A percentile compares a stretch with the other conserved stretches of the same genome.
Conservation (phyloP, 2,113 vertebrate species). For the Leucopsar rothschildi region DNA sequence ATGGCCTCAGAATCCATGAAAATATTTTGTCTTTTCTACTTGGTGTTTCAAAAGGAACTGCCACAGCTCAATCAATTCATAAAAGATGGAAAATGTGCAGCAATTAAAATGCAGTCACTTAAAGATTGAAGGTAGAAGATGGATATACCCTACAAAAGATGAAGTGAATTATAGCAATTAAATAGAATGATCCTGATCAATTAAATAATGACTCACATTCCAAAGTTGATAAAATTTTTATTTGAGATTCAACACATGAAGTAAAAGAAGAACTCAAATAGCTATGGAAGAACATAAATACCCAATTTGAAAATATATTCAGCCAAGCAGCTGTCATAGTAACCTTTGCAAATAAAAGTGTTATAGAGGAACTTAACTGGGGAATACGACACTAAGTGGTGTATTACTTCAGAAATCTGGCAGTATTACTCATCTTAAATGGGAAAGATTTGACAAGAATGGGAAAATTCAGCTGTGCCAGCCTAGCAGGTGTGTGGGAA, state of each 20-base stretch:
- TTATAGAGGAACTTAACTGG: neutral
- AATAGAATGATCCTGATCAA: neutral
- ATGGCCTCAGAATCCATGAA: neutral
- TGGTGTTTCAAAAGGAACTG: neutral
- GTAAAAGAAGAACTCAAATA: neutral
- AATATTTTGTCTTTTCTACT: neutral
- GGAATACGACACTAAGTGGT: neutral
- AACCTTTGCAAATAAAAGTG: slow-evolving; percentile 39
- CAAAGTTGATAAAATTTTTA: neutral
- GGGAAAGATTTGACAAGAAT: slow-evolving; percentile 10
- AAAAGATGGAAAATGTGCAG: neutral
- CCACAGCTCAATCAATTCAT: neutral
- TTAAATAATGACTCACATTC: slow-evolving; percentile 9
- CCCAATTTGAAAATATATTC: neutral
- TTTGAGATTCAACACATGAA: neutral
- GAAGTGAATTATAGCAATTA: slow-evolving; percentile 14
- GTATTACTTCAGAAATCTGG: slow-evolving; percentile 13
- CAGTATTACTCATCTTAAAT: slow-evolving; percentile 17
- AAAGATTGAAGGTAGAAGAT: neutral
- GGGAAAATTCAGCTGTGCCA: slow-evolving; percentile 1
- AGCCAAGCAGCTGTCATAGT: slow-evolving; percentile 12
- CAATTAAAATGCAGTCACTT: neutral
- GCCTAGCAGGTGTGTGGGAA: neutral
- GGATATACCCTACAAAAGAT: neutral
- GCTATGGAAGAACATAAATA: neutral